phyloP scores from a whole-genome alignment of 2,797 vertebrate species.

The Esox lucius region DNA sequence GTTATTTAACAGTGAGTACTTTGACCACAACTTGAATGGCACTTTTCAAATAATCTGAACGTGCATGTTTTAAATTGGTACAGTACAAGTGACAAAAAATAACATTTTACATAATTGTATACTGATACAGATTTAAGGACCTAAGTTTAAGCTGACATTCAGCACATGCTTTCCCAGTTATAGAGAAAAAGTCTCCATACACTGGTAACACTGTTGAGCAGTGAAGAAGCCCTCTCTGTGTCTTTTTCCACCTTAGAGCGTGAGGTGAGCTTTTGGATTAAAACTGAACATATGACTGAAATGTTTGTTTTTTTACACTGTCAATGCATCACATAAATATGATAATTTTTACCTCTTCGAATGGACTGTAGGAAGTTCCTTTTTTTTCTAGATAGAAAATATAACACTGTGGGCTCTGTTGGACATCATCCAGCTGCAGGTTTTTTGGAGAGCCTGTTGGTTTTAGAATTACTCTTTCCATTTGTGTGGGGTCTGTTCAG shows the following conservation, averaged over 20 bases:
- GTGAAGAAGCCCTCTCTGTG: background rate
- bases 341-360: slow-evolving; percentile 21
- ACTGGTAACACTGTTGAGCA: background rate
- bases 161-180: background rate
- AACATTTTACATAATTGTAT: too few relatives aligned
- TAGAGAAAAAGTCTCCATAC: background rate
- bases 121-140: background rate
- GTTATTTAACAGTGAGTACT: background rate
- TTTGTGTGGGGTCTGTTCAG: background rate
- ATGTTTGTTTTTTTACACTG: slow-evolving; percentile 57
- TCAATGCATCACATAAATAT: slow-evolving; percentile 47
- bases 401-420: slow-evolving; percentile 6
- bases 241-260: background rate
- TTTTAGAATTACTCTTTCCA: slow-evolving; percentile 9
- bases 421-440: slow-evolving; percentile 6
- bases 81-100: too few relatives aligned
- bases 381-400: slow-evolving; percentile 35
- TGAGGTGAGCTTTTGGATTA: slow-evolving; percentile 44
- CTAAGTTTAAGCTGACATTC: background rate
- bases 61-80: background rate
- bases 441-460: background rate
- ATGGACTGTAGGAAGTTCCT: slow-evolving; percentile 19
- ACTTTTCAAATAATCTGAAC: background rate
- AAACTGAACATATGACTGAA: slow-evolving; percentile 24
- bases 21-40: background rate